Conservation (phyloP, 2,113 vertebrate species). For the Varanus komodoensis region DNA sequence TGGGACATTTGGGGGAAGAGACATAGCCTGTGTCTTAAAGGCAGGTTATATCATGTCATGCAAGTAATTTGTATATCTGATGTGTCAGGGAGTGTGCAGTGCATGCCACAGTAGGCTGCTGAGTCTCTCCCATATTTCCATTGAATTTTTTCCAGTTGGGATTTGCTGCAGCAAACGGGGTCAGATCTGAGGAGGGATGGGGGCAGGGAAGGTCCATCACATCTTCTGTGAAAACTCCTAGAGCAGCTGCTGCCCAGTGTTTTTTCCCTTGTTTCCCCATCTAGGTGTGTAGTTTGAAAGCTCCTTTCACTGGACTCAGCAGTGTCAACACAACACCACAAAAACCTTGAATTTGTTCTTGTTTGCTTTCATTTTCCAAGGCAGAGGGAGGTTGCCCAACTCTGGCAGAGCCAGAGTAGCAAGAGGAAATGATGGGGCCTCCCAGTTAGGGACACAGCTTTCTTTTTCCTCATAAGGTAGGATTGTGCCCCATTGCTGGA, state of each 20-base stretch:
- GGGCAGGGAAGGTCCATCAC: too few relatives aligned
- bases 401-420: neutral
- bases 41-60: too few relatives aligned
- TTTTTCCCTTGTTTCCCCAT: conserved; percentile 7
- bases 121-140: neutral
- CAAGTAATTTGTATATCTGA: neutral
- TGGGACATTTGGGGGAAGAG: neutral
- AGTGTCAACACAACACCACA: conserved; percentile 67
- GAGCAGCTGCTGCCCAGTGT: neutral
- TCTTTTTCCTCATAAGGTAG: too few relatives aligned
- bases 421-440: neutral
- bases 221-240: neutral
- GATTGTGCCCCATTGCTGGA: neutral
- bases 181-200: neutral
- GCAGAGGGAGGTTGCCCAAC: conserved; percentile 46
- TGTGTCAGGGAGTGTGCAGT: neutral
- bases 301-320: conserved; percentile 70
- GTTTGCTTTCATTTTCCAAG: conserved; percentile 75
- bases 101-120: too few relatives aligned
- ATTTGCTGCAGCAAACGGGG: neutral
- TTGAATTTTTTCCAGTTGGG: neutral
- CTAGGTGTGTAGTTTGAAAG: conserved; percentile 35
- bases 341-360: conserved; percentile 73
- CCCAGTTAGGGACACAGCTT: neutral
- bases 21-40: neutral